Conservation (phyloP, 2,797 vertebrate genomes). For the Choloepus didactylus region DNA sequence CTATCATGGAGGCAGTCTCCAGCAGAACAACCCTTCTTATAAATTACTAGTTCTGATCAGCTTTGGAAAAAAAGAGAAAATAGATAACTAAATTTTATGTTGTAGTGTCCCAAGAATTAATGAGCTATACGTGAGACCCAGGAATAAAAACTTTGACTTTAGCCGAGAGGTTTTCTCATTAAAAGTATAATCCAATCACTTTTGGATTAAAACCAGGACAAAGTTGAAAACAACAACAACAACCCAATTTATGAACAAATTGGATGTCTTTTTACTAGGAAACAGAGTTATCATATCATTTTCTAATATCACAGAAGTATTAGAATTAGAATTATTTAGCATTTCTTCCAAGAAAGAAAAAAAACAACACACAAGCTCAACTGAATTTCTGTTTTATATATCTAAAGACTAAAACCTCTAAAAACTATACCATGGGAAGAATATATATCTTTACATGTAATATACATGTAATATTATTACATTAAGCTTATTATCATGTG, state of each 20-base stretch:
- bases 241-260: slow-evolving; percentile 33
- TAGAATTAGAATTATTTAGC: slow-evolving; percentile 34
- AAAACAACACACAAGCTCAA: background rate
- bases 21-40: background rate
- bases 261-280: background rate
- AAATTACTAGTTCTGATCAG: background rate
- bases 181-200: background rate
- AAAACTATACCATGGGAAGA: background rate
- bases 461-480: background rate
- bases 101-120: background rate
- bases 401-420: background rate
- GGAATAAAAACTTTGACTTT: background rate
- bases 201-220: slow-evolving; percentile 49
- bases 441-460: too few relatives aligned
- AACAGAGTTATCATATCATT: background rate
- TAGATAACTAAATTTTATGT: background rate
- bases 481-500: background rate
- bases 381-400: slow-evolving; percentile 17
- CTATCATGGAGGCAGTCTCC: background rate
- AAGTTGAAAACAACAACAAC: slow-evolving; percentile 13
- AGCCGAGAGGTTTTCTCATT: slow-evolving; percentile 1
- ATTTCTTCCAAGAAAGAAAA: slow-evolving; percentile 54
- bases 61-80: slow-evolving; percentile 13
- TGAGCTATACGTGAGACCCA: background rate
- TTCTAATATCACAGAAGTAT: slow-evolving; percentile 2